A percentile compares a stretch with the other conserved stretches of the same genome.
These are phyloP conservation scores for Lutjanus erythropterus DNA, from an alignment of 2,113 vertebrate species.

Conservation along the genomic window DNA sequence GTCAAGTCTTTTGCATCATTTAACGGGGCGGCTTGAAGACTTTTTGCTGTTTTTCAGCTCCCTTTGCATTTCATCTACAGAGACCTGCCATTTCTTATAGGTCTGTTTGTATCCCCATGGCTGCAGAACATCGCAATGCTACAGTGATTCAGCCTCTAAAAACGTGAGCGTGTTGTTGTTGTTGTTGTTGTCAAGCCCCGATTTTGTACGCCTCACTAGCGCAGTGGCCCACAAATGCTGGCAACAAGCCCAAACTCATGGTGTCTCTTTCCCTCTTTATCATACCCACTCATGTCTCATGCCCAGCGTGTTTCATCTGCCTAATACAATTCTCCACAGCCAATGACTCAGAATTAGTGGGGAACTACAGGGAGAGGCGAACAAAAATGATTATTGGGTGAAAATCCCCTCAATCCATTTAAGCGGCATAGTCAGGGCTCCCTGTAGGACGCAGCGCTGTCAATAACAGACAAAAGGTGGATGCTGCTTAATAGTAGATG, in stretches of 20 bases:
- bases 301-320: slow-evolving; percentile 60
- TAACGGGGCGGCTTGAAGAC: background rate
- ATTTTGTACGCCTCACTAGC: slow-evolving; percentile 34
- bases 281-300: slow-evolving; percentile 60
- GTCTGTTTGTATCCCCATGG: slow-evolving; percentile 29
- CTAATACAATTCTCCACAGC: slow-evolving; percentile 72
- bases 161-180: slow-evolving; percentile 18
- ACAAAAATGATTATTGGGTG: slow-evolving; percentile 68
- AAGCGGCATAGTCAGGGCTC: slow-evolving; percentile 34
- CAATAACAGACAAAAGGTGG: slow-evolving; percentile 56
- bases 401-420: slow-evolving; percentile 66
- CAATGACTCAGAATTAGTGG: slow-evolving; percentile 69
- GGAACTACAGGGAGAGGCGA: slow-evolving; percentile 54
- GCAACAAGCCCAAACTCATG: slow-evolving; percentile 57
- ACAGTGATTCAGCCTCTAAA: slow-evolving; percentile 26
- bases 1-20: slow-evolving; percentile 6
- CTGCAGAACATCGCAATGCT: slow-evolving; percentile 32
- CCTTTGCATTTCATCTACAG: slow-evolving; percentile 21
- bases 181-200: slow-evolving; percentile 26
- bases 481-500: slow-evolving; percentile 9
- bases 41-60: background rate
- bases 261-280: slow-evolving; percentile 34
- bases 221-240: slow-evolving; percentile 44
- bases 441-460: slow-evolving; percentile 39
- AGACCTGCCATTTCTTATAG: slow-evolving; percentile 34